These are phyloP conservation scores for Pachydiplax longipennis DNA, from an alignment of 2,888 invertebrate species.

Conservation along the genomic window DNA sequence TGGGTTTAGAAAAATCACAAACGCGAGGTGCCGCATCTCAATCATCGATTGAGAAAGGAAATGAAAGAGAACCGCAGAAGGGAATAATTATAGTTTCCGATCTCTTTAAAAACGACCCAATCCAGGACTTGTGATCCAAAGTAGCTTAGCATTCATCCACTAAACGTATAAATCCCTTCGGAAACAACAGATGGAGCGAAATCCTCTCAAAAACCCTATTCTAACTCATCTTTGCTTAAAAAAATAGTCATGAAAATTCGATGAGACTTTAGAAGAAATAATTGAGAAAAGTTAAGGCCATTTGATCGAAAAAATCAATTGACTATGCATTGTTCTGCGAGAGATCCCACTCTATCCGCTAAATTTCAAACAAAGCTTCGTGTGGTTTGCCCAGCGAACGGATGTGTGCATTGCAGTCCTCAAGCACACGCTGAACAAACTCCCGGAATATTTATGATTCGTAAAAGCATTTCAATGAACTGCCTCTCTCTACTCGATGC, in stretches of 20 bases:
- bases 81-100: too few species aligned
- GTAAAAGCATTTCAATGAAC: slow-evolving; percentile 19
- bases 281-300: background rate
- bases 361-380: background rate
- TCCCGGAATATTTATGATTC: slow-evolving; percentile 36
- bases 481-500: background rate
- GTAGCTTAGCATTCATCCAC: too few species aligned
- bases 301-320: background rate
- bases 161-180: too few species aligned
- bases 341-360: background rate
- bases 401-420: slow-evolving; percentile 27
- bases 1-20: too few species aligned
- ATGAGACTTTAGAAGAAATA: background rate
- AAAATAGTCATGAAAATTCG: background rate
- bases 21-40: too few species aligned
- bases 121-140: too few species aligned
- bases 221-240: background rate
- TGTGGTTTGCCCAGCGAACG: background rate
- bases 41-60: too few species aligned
- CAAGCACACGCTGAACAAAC: slow-evolving; percentile 3
- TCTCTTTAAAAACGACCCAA: too few species aligned
- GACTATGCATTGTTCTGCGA: background rate
- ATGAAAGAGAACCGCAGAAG: too few species aligned
- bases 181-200: too few species aligned
- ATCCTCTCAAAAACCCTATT: too few species aligned